Evolutionary conservation across 2,888 invertebrate species (phyloP).

Genomic region (Ophion ventricosus): DNA sequence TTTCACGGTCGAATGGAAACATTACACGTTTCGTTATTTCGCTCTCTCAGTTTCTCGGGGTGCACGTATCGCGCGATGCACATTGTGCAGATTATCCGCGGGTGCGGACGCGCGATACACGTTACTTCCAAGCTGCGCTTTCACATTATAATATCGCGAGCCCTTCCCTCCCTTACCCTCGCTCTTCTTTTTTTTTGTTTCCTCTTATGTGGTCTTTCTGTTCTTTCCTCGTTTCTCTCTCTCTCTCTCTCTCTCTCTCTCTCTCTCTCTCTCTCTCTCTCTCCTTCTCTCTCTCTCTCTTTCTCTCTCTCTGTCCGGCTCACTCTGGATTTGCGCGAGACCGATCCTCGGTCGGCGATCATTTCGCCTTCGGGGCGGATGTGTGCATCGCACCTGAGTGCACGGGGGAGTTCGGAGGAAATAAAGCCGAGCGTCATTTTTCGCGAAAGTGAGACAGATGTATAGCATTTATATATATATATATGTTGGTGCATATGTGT

Average conservation of each 20-base stretch:
- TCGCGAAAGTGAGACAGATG: conserved; percentile 56
- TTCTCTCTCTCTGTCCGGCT: neutral
- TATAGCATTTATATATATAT: neutral
- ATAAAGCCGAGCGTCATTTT: conserved; percentile 71
- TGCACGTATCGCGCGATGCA: conserved; percentile 23
- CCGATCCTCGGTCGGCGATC: conserved; percentile 49
- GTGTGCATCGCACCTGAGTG: conserved; percentile 44
- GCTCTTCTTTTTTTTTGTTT: conserved; percentile 23
- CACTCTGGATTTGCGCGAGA: conserved; percentile 32
- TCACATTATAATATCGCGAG: conserved; percentile 60
- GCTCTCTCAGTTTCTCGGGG: conserved; percentile 33
- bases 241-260: neutral
- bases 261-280: conserved; percentile 4
- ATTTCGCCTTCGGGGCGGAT: conserved; percentile 50
- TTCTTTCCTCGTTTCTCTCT: conserved; percentile 2
- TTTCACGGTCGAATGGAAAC: conserved; percentile 66
- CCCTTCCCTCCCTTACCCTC: conserved; percentile 46
- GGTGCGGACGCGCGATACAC: conserved; percentile 63
- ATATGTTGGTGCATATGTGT: neutral
- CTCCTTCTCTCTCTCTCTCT: conserved; percentile 10
- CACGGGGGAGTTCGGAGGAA: conserved; percentile 64
- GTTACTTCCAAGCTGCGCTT: conserved; percentile 48
- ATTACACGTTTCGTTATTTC: conserved; percentile 62
- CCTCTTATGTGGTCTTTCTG: conserved; percentile 43
- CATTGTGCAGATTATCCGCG: conserved; percentile 62